A percentile compares a stretch with the other conserved stretches of the same genome.
Conservation (phyloP, 2,113 vertebrate genomes). For the mouse (Mus musculus) region DNA sequence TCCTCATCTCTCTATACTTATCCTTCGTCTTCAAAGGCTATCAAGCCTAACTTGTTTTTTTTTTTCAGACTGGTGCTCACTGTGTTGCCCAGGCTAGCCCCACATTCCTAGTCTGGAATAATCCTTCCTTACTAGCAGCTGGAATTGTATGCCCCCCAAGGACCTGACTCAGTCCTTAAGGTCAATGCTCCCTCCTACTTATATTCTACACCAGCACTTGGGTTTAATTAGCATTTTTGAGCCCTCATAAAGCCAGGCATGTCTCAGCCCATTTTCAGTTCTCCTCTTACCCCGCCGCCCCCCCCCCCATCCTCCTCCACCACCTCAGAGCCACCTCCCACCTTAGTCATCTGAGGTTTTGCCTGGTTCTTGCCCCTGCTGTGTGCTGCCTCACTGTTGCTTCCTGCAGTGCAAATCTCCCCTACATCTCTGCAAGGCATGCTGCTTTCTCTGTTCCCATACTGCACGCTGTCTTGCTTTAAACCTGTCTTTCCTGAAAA, state of each 20-base stretch:
- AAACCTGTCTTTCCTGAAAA: not conserved
- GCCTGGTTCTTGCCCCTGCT: not conserved
- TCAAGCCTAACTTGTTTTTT: not conserved
- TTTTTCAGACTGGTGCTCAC: not conserved
- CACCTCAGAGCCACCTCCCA: not conserved
- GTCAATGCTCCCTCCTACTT: not conserved
- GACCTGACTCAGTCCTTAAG: not conserved
- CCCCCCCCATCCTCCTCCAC: too few species aligned
- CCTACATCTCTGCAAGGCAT: not conserved
- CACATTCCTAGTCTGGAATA: not conserved
- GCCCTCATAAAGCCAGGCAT: not conserved
- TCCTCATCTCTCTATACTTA: not conserved
- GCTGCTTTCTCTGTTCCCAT: not conserved
- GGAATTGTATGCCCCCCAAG: not conserved
- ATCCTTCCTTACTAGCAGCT: not conserved
- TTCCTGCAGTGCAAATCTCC: not conserved
- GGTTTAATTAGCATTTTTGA: not conserved
- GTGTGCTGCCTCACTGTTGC: not conserved
- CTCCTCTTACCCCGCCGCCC: not conserved
- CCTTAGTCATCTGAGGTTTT: not conserved
- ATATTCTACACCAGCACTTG: too few species aligned
- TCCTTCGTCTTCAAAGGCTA: not conserved
- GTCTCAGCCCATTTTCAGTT: not conserved
- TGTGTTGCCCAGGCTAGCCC: not conserved
- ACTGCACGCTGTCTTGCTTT: not conserved